Conservation (phyloP, 2,113 vertebrate genomes). For the Dunckerocampus dactyliophorus region DNA sequence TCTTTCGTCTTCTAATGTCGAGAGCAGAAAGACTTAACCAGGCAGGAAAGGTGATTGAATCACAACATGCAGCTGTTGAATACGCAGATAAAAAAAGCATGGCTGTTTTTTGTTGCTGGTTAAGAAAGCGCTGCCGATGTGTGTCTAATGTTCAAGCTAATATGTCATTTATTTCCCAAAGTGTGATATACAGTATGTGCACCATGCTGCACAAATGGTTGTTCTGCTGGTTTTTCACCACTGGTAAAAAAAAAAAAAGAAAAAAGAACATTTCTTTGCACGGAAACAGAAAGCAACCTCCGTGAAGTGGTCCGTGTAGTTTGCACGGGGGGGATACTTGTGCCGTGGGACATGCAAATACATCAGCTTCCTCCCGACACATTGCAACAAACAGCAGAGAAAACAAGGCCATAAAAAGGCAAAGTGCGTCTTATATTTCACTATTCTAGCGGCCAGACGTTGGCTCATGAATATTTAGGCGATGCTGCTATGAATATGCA, state of each 20-base stretch:
- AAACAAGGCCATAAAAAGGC: conserved; percentile 67
- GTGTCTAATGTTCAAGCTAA: conserved; percentile 54
- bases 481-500: conserved; percentile 69
- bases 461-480: conserved; percentile 75
- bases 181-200: conserved; percentile 53
- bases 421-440: conserved; percentile 70
- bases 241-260: no score
- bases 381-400: conserved; percentile 44
- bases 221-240: conserved; percentile 60
- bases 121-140: conserved; percentile 22
- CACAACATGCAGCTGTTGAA: neutral
- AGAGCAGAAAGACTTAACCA: no score
- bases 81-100: conserved; percentile 27
- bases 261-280: neutral
- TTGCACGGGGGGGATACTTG: conserved; percentile 26
- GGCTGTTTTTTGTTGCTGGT: conserved; percentile 28
- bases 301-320: conserved; percentile 24
- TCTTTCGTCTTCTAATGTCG: neutral
- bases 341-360: conserved; percentile 45
- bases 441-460: conserved; percentile 62
- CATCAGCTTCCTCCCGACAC: conserved; percentile 49
- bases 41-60: no score
- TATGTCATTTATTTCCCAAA: conserved; percentile 59
- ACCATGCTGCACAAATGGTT: conserved; percentile 54
- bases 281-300: conserved; percentile 1